These are phyloP conservation scores for Myxocyprinus asiaticus DNA, from an alignment of 2,113 vertebrate species.

Conservation along the genomic window DNA sequence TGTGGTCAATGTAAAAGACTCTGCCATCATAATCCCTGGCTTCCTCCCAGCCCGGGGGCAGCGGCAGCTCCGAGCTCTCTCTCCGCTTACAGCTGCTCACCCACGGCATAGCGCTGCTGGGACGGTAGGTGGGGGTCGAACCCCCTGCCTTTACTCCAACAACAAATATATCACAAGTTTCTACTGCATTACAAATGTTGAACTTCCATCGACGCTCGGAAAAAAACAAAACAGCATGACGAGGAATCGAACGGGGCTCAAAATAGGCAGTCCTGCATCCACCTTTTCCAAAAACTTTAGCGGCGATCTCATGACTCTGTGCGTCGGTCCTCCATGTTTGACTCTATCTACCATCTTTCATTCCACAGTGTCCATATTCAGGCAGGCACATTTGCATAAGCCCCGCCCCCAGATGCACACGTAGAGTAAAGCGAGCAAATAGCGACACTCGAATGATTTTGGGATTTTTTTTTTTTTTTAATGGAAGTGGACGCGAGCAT, in stretches of 20 bases:
- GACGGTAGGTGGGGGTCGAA: conserved; percentile 62
- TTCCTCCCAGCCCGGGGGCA: conserved; percentile 94
- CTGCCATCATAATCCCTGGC: conserved; percentile 91
- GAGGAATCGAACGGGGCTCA: conserved; percentile 52
- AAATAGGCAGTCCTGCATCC: conserved; percentile 65
- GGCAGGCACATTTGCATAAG: conserved; percentile 76
- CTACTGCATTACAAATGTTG: conserved; percentile 72
- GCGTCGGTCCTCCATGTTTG: conserved; percentile 81
- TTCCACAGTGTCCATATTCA: conserved; percentile 80
- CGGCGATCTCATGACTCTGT: conserved; percentile 66
- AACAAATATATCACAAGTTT: conserved; percentile 48
- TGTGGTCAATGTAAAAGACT: conserved; percentile 94
- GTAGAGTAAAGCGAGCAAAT: conserved; percentile 66
- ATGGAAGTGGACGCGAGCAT: neutral
- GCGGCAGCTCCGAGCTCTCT: conserved; percentile 87
- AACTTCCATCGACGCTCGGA: conserved; percentile 44
- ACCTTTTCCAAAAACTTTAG: conserved; percentile 60
- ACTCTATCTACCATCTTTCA: conserved; percentile 81
- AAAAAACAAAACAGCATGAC: conserved; percentile 33
- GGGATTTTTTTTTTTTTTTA: neutral
- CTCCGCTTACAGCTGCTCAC: conserved; percentile 79
- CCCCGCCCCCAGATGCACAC: conserved; percentile 52
- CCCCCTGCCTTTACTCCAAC: conserved; percentile 69
- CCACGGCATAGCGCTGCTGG: conserved; percentile 77
- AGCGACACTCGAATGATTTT: conserved; percentile 35